Evolutionary conservation across 2,888 invertebrate genomes (phyloP).

Genomic region (Polylopha cassiicola): DNA sequence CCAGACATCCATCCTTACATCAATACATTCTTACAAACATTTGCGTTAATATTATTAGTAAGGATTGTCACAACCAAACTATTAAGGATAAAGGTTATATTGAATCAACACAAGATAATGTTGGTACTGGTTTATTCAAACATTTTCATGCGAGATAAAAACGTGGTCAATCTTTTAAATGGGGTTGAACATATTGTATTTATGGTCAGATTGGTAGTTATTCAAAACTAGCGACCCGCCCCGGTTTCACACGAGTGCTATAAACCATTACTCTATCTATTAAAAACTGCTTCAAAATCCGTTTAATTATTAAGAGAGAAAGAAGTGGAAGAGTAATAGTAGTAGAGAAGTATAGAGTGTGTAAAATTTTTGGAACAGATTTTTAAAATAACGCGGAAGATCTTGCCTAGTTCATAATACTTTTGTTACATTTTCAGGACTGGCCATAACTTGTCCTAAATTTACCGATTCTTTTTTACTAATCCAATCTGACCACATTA

Average conservation of each 20-base stretch:
- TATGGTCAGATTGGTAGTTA: slow-evolving; percentile 16
- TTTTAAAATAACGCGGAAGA: background rate
- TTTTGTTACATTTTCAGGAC: no score
- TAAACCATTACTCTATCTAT: no score
- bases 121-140: slow-evolving; percentile 24
- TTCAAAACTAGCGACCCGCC: background rate
- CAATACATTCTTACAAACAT: background rate
- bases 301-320: no score
- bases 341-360: no score
- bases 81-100: background rate
- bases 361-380: no score
- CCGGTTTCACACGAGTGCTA: no score
- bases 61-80: background rate
- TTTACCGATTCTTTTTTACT: no score
- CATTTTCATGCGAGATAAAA: slow-evolving; percentile 26
- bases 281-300: no score
- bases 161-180: slow-evolving; percentile 20
- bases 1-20: no score
- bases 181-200: slow-evolving; percentile 7
- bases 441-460: no score
- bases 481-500: slow-evolving; percentile 21
- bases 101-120: slow-evolving; percentile 4
- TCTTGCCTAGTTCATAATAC: no score
- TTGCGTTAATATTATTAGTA: background rate
- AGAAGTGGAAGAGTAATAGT: no score